Base-by-base conservation (phyloP, 2,797 vertebrate genomes). In the Myiothlypis coronata region DNA sequence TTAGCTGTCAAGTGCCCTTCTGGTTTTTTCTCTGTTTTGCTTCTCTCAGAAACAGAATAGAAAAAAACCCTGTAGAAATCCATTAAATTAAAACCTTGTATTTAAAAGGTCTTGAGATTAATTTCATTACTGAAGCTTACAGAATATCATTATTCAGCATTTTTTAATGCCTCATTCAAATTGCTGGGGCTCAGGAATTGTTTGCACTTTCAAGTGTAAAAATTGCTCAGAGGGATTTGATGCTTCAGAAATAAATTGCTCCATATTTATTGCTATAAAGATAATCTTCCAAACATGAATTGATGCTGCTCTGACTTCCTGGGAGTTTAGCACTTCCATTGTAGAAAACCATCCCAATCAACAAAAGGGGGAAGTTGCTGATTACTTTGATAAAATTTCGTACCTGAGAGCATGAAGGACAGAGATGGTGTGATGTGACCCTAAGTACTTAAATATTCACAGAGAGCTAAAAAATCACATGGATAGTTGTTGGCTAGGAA, bases 121-220 rank as follows among this genome's bases (percentile, higher is more conserved):
- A 87, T 89, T 86, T 80, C 6, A 3, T 90, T 92, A 37, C 55
- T 60, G n/a, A 81, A 87, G 39, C 59, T 89, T 70, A 37, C 41
- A 83, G 63, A 84, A 74, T 77, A 46, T 72, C 9, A 34, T 81
- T 83, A 59, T 93, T 83, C 44, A 49, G 67, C 47, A 13, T 0
- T 27, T 83, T 80, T 80, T 78, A 20, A 28, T 22, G 6, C 30
- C 61, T 24, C 57, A 20, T 87, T 89, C 52, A 71, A 57, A 87
- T 70, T 77, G 20, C 49, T 14, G 11, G 17, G 24, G 8, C 27
- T 92, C 87, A 89, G 56, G 60, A 76, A 9, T 35, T 95, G 43
- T 87, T 96, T 83, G 49, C 50, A 79, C 64, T 90, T 96, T 50
- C 56, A 87, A 84, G 41, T 85, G 49, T 75, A 75, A 95, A 89